phyloP scores from a whole-genome alignment of 2,797 vertebrate species.

The Falco peregrinus region DNA sequence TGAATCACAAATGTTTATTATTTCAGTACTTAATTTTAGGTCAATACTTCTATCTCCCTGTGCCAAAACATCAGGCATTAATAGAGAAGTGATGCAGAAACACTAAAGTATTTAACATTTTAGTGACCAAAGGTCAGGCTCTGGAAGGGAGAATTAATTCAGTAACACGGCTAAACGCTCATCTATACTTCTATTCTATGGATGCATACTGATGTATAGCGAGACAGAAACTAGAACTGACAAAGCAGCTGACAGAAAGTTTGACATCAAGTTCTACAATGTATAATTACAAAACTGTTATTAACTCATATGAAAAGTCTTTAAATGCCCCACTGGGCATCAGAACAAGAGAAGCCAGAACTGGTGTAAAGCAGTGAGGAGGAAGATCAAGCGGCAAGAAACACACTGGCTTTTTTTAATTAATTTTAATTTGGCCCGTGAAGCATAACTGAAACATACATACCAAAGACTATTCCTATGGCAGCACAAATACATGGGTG shows the following conservation, averaged over 20 bases:
- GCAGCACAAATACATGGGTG: neutral
- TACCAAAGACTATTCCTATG: neutral
- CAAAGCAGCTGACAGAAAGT: neutral
- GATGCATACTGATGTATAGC: fast-evolving
- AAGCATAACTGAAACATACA: neutral
- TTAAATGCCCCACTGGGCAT: neutral
- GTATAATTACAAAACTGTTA: neutral
- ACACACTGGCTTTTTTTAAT: neutral
- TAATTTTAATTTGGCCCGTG: neutral
- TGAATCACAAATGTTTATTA: neutral
- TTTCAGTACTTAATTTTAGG: neutral
- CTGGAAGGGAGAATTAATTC: neutral
- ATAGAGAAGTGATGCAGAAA: neutral
- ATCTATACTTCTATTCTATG: neutral
- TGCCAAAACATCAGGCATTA: neutral
- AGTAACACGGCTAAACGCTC: neutral
- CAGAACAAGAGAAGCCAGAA: neutral
- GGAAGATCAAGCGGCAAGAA: neutral
- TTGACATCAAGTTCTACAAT: neutral
- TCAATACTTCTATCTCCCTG: neutral
- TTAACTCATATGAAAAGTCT: neutral
- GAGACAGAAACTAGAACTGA: neutral
- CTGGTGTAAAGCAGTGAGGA: neutral
- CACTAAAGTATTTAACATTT: neutral
- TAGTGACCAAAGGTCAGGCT: neutral